A percentile compares a stretch with the other conserved stretches of the same genome.
Evolutionary conservation across 2,113 vertebrate species (phyloP).

Genomic region (Etheostoma cragini): DNA sequence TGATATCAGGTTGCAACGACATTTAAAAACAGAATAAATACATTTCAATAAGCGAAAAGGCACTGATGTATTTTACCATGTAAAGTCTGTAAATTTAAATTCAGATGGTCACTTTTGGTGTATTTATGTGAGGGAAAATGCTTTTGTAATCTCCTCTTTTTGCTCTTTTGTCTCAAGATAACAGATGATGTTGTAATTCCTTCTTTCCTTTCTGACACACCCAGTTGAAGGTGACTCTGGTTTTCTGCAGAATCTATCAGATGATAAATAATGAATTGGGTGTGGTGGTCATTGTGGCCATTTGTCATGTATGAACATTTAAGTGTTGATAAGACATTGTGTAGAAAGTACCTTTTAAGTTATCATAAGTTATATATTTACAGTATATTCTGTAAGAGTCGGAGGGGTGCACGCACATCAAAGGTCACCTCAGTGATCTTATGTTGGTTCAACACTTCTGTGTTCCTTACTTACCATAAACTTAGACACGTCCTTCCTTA

Average conservation of each 20-base stretch:
- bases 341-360: background rate
- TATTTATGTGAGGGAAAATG: background rate
- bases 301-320: background rate
- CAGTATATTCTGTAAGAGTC: background rate
- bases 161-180: background rate
- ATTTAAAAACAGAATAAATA: background rate
- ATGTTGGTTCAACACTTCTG: constrained; percentile 57
- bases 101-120: background rate
- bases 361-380: background rate
- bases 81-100: background rate
- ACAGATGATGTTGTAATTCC: background rate
- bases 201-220: background rate
- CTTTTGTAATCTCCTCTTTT: background rate
- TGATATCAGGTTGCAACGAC: background rate
- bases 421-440: constrained; percentile 36
- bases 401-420: background rate
- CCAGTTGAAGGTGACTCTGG: no score
- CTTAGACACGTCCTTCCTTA: constrained; percentile 16
- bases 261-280: background rate
- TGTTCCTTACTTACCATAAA: constrained; percentile 31
- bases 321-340: background rate
- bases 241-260: background rate
- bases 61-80: background rate
- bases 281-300: background rate
- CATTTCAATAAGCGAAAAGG: background rate